Percentiles rank a stretch among this genome's conserved stretches.
phyloP scores from a whole-genome alignment of 2,888 invertebrate genomes.

The Brachyptera putata region DNA sequence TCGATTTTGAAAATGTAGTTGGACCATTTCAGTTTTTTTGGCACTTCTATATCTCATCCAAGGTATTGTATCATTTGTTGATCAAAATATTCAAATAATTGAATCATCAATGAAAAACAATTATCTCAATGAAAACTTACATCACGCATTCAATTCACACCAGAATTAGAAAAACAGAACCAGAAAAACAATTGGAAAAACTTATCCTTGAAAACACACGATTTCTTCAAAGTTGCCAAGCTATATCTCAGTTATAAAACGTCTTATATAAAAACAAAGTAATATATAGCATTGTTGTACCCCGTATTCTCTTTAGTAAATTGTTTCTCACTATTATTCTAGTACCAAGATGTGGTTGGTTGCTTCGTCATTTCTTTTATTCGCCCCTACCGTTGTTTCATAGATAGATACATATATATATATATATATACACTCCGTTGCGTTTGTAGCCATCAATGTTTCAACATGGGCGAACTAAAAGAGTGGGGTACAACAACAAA shows the following conservation, averaged over 20 bases:
- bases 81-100: too few relatives aligned
- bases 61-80: too few relatives aligned
- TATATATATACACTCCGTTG: slow-evolving; percentile 23
- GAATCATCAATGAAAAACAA: too few relatives aligned
- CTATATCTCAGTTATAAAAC: slow-evolving; percentile 21
- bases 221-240: slow-evolving; percentile 11
- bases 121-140: too few relatives aligned
- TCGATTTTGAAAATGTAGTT: too few relatives aligned
- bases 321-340: slow-evolving; percentile 30
- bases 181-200: too few relatives aligned
- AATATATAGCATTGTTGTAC: slow-evolving; percentile 26
- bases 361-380: slow-evolving; percentile 32
- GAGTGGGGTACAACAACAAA: slow-evolving; percentile 27
- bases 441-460: slow-evolving; percentile 31
- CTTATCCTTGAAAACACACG: too few relatives aligned
- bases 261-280: slow-evolving; percentile 14
- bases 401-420: slow-evolving; percentile 5
- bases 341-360: slow-evolving; percentile 29
- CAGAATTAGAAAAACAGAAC: too few relatives aligned
- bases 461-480: slow-evolving; percentile 23
- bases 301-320: slow-evolving; percentile 19
- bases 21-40: too few relatives aligned
- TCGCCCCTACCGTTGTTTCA: slow-evolving; percentile 9
- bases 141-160: too few relatives aligned
- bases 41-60: too few relatives aligned